A percentile compares a stretch with the other conserved stretches of the same genome.
These are phyloP conservation scores for Plagiodera versicolora DNA, from an alignment of 2,888 invertebrate genomes.

Conservation along the genomic window DNA sequence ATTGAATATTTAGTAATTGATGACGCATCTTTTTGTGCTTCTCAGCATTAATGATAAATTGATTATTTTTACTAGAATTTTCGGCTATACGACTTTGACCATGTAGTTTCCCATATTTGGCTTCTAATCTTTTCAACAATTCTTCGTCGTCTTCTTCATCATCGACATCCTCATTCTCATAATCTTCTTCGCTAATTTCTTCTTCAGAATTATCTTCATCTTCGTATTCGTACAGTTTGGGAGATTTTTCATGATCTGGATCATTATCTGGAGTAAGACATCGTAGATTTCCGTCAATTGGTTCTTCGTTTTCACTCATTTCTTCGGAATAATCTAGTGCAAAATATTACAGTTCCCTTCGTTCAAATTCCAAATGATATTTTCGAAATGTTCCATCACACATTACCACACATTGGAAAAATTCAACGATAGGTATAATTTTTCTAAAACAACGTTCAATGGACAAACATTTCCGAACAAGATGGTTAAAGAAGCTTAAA, in stretches of 20 bases:
- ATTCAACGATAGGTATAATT: not conserved
- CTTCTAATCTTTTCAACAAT: constrained; percentile 69
- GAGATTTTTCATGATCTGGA: constrained; percentile 37
- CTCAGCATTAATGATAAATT: constrained; percentile 2
- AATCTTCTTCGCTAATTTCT: constrained; percentile 51
- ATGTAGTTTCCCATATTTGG: constrained; percentile 72
- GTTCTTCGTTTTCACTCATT: constrained; percentile 44
- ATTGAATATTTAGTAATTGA: too few relatives aligned
- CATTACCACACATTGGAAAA: not conserved
- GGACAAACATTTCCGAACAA: too few relatives aligned
- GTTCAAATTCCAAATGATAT: too few relatives aligned
- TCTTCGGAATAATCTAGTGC: constrained; percentile 50
- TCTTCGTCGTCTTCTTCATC: constrained; percentile 70
- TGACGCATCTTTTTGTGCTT: not conserved
- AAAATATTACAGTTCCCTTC: not conserved
- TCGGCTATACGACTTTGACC: constrained; percentile 44
- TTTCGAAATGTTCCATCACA: not conserved
- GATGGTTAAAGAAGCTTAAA: too few relatives aligned
- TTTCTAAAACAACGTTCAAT: too few relatives aligned
- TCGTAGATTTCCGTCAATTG: constrained; percentile 36
- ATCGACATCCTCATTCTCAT: constrained; percentile 54
- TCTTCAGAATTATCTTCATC: constrained; percentile 50
- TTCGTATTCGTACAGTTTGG: constrained; percentile 39
- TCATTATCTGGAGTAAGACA: constrained; percentile 47
- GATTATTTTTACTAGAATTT: constrained; percentile 54